These are phyloP conservation scores for Protonemura montana DNA, from an alignment of 2,888 invertebrate species.

Conservation along the genomic window DNA sequence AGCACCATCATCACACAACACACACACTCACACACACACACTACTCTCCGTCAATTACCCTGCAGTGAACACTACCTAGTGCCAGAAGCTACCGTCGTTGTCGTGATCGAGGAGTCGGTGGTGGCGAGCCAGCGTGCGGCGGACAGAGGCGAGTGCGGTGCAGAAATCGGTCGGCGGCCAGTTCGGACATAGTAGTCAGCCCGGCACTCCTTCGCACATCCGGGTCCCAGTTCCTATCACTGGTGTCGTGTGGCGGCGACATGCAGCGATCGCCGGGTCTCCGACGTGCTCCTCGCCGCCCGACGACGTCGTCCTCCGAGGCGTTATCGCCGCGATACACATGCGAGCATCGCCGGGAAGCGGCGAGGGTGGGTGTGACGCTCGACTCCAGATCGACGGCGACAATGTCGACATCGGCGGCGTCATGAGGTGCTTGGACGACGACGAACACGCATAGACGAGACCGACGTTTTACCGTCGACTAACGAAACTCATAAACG, in stretches of 20 bases:
- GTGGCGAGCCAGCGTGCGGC: not conserved
- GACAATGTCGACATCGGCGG: not conserved
- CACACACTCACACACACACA: no score
- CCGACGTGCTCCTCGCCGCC: constrained; percentile 29
- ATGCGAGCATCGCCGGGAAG: constrained; percentile 20
- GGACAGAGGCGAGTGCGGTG: not conserved
- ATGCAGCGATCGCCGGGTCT: constrained; percentile 18
- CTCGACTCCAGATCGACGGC: constrained; percentile 16
- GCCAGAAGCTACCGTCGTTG: not conserved
- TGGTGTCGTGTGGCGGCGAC: constrained; percentile 13
- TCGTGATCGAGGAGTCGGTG: not conserved
- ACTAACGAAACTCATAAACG: constrained; percentile 17
- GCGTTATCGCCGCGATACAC: not conserved
- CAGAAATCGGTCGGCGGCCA: not conserved
- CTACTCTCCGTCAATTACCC: constrained; percentile 20
- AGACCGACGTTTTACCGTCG: not conserved
- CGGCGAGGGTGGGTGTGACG: constrained; percentile 19
- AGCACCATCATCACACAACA: no score
- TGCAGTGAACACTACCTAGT: constrained; percentile 8
- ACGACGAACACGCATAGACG: constrained; percentile 12
- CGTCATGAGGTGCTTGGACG: constrained; percentile 7
- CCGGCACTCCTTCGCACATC: constrained; percentile 27
- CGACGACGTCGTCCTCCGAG: constrained; percentile 31
- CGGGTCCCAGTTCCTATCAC: not conserved
- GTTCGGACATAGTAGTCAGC: not conserved